Conservation (phyloP, 2,113 vertebrate genomes). For the Entelurus aequoreus region DNA sequence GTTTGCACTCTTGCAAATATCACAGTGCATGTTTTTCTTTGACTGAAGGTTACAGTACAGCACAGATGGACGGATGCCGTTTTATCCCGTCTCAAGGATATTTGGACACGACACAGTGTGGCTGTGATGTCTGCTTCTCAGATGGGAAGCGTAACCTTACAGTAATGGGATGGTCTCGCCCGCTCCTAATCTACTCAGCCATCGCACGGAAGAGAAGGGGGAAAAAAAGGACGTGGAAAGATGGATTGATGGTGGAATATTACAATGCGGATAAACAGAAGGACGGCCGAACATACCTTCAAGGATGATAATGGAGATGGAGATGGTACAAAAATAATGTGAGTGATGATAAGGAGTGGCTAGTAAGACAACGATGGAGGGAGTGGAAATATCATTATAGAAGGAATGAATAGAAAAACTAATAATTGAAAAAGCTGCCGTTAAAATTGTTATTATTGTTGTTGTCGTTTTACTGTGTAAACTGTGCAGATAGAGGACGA, state of each 20-base stretch:
- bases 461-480: no score
- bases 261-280: conserved; percentile 25
- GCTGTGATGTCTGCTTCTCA: conserved; percentile 42
- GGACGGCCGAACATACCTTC: conserved; percentile 20
- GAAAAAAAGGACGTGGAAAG: conserved; percentile 20
- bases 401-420: conserved; percentile 12
- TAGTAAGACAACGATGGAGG: conserved; percentile 7
- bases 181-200: conserved; percentile 57
- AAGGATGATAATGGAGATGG: conserved; percentile 37
- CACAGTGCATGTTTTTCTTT: no score
- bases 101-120: conserved; percentile 39
- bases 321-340: conserved; percentile 31
- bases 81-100: conserved; percentile 52
- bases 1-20: no score
- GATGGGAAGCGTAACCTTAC: conserved; percentile 62
- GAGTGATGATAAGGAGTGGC: conserved; percentile 37
- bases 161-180: conserved; percentile 58
- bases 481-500: no score
- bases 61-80: conserved; percentile 5
- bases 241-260: conserved; percentile 43
- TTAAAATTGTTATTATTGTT: no score
- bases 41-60: conserved; percentile 15
- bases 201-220: conserved; percentile 30
- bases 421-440: conserved; percentile 24
- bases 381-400: conserved; percentile 10